Percentiles rank a stretch among this genome's conserved stretches.
These are phyloP conservation scores for Seriola aureovittata DNA, from an alignment of 2,113 vertebrate genomes.

Conservation along the genomic window DNA sequence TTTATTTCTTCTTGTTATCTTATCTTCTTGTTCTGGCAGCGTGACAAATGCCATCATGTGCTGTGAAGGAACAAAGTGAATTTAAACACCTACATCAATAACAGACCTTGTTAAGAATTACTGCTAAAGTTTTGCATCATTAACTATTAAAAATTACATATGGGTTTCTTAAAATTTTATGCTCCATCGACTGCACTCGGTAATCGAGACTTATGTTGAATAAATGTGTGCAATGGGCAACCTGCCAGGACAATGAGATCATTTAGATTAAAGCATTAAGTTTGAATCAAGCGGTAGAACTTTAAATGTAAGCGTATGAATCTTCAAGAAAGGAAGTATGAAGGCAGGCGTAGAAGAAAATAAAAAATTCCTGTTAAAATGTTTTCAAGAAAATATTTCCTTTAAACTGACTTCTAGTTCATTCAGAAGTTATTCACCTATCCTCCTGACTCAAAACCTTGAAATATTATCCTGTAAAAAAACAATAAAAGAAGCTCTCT, in stretches of 20 bases:
- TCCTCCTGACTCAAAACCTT: background rate
- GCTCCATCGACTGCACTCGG: background rate
- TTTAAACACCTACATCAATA: background rate
- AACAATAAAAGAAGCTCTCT: too few relatives aligned
- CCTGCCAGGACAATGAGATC: background rate
- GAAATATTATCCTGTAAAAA: background rate
- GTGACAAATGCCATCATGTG: too few relatives aligned
- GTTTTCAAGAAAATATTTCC: background rate
- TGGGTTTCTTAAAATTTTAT: too few relatives aligned
- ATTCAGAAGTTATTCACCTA: background rate
- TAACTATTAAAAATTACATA: background rate
- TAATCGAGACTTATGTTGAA: background rate
- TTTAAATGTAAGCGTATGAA: background rate
- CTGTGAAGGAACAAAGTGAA: background rate
- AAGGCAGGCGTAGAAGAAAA: background rate
- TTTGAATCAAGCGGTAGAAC: background rate
- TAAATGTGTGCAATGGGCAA: background rate
- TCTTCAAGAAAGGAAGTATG: background rate
- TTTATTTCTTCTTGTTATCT: background rate
- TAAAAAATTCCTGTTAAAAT: background rate
- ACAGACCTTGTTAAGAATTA: background rate
- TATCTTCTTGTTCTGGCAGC: too few relatives aligned
- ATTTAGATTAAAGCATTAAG: background rate
- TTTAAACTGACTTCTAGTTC: background rate
- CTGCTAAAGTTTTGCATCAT: background rate